Percentiles rank a stretch among this genome's conserved stretches.
These are phyloP conservation scores for Pseudoatta argentina DNA, from an alignment of 1,140 invertebrate genomes.

Conservation along the genomic window DNA sequence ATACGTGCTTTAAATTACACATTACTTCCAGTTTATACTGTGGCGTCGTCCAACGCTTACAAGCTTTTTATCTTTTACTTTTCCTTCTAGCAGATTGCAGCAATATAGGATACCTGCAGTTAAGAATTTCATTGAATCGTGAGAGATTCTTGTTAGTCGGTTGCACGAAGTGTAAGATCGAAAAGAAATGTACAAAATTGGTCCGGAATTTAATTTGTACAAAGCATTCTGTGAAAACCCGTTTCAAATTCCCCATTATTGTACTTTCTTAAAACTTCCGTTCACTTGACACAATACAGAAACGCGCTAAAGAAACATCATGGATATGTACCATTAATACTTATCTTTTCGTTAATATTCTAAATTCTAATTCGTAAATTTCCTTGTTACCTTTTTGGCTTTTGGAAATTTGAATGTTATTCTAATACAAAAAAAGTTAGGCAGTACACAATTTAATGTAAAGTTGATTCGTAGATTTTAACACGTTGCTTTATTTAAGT, in stretches of 20 bases:
- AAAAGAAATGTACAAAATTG: constrained; percentile 37
- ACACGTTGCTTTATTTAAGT: no score
- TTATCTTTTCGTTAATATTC: constrained; percentile 2
- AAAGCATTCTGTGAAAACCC: constrained; percentile 17
- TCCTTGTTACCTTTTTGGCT: not conserved
- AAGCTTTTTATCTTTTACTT: not conserved
- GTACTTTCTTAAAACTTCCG: not conserved
- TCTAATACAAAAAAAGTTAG: no score
- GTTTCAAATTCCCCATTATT: constrained; percentile 41
- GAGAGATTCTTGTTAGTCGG: constrained; percentile 43
- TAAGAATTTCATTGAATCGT: constrained; percentile 53
- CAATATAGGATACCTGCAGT: not conserved
- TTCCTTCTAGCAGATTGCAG: not conserved
- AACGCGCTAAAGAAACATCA: constrained; percentile 5
- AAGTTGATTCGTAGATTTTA: no score
- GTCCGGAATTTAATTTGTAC: constrained; percentile 45
- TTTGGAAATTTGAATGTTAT: no score
- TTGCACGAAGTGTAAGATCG: constrained; percentile 1
- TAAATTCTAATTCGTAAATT: not conserved
- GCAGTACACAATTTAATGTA: no score
- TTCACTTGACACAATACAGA: not conserved
- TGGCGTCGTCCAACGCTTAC: not conserved
- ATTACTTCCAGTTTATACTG: not conserved
- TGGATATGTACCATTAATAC: constrained; percentile 12
- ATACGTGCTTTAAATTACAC: not conserved